Conservation (phyloP, 2,888 invertebrate genomes). For the Opisthograptis luteolata region DNA sequence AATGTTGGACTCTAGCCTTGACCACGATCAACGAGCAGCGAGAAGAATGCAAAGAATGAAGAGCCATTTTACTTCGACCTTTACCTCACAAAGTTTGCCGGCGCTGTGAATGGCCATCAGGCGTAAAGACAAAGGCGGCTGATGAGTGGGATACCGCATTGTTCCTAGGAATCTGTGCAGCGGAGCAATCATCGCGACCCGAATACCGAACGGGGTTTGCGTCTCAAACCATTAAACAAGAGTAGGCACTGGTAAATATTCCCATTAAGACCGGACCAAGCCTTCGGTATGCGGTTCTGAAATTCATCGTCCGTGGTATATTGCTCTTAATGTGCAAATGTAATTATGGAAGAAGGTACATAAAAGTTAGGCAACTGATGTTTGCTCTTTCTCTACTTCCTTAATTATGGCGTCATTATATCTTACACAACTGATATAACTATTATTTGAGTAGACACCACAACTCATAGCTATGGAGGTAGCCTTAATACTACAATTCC, state of each 20-base stretch:
- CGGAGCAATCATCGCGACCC: constrained; percentile 69
- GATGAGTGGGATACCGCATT: constrained; percentile 59
- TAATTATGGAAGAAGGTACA: constrained; percentile 7
- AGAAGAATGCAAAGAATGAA: not conserved
- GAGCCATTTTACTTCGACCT: not conserved
- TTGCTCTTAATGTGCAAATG: constrained; percentile 12
- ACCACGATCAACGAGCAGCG: not conserved
- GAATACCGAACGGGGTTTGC: constrained; percentile 57
- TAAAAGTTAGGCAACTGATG: constrained; percentile 2
- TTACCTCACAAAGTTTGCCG: constrained; percentile 20
- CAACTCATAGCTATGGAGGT: too few relatives aligned
- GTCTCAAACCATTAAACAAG: constrained; percentile 40
- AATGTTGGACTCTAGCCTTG: not conserved
- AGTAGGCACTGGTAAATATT: constrained; percentile 32
- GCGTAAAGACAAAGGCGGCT: constrained; percentile 59
- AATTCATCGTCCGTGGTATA: constrained; percentile 25
- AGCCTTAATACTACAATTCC: too few relatives aligned
- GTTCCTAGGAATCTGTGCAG: constrained; percentile 60
- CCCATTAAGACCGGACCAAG: constrained; percentile 24
- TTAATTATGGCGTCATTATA: not conserved
- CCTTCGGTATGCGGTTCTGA: constrained; percentile 12
- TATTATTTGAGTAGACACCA: too few relatives aligned
- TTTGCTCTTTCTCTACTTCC: constrained; percentile 9
- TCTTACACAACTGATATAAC: constrained; percentile 10
- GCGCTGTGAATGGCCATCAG: constrained; percentile 32